phyloP scores from a whole-genome alignment of 1,140 invertebrate species.

The Macrosteles quadrilineatus region DNA sequence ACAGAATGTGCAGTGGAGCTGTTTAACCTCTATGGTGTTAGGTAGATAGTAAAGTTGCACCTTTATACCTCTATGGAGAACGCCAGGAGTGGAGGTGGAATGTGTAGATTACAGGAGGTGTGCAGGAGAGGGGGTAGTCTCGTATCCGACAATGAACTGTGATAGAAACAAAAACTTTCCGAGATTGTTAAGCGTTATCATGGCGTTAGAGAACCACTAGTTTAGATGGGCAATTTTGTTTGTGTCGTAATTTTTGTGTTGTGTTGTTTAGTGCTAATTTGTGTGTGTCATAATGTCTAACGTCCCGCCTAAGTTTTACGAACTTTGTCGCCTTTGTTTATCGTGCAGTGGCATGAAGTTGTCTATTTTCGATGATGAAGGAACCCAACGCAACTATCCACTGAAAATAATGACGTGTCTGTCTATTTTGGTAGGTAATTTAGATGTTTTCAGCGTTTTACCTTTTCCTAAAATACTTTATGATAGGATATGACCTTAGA shows the following conservation, averaged over 20 bases:
- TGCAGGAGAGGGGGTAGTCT: neutral
- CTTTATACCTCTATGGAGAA: conserved; percentile 10
- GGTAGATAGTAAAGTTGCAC: conserved; percentile 2
- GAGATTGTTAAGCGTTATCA: conserved; percentile 27
- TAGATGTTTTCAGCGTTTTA: neutral
- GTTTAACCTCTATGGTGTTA: conserved; percentile 24
- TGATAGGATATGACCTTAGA: neutral
- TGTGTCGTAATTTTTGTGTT: conserved; percentile 25
- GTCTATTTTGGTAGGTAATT: conserved; percentile 33
- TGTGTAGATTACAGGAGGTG: conserved; percentile 1
- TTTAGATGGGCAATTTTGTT: conserved; percentile 32
- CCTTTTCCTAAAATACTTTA: neutral
- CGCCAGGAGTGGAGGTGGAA: conserved; percentile 20
- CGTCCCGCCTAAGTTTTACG: conserved; percentile 68
- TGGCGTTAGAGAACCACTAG: conserved; percentile 21
- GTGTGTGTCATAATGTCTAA: conserved; percentile 55
- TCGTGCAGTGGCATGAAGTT: conserved; percentile 63
- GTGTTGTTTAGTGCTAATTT: conserved; percentile 27
- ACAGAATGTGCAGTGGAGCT: no score
- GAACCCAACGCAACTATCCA: conserved; percentile 61
- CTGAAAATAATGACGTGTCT: conserved; percentile 56
- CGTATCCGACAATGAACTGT: conserved; percentile 34
- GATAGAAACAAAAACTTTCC: conserved; percentile 35
- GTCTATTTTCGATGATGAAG: conserved; percentile 68
- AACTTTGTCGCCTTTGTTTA: conserved; percentile 68